Conservation (phyloP, 1,140 invertebrate species). For the Drosophila tani region DNA sequence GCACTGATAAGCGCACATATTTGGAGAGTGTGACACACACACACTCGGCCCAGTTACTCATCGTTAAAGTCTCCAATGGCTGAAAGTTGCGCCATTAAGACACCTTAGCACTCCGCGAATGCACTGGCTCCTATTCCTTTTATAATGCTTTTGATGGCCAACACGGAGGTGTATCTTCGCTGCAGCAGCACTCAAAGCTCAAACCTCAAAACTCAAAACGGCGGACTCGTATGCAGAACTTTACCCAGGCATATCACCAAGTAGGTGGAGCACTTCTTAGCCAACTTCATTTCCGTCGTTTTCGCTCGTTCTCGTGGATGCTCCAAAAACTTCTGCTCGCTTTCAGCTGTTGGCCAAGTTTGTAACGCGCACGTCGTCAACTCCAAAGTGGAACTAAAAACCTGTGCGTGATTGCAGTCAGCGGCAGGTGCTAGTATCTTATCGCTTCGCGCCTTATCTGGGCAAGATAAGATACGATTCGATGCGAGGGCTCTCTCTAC, state of each 20-base stretch:
- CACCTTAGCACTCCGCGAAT: neutral
- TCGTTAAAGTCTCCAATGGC: constrained; percentile 44
- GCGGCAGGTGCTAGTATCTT: constrained; percentile 64
- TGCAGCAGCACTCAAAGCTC: constrained; percentile 1
- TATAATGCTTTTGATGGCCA: constrained; percentile 32
- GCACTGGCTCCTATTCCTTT: constrained; percentile 2
- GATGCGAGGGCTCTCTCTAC: constrained; percentile 34
- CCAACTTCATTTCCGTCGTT: constrained; percentile 72
- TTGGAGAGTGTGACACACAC: constrained; percentile 68
- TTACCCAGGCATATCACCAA: constrained; percentile 83
- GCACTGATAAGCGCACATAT: constrained; percentile 66
- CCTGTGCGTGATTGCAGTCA: constrained; percentile 52
- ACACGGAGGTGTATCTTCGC: neutral
- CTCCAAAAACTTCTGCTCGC: constrained; percentile 46
- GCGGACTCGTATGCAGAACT: constrained; percentile 43
- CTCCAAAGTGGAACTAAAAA: constrained; percentile 73
- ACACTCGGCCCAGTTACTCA: constrained; percentile 57
- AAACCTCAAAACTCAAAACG: constrained; percentile 22
- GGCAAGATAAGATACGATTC: constrained; percentile 58
- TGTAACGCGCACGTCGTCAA: constrained; percentile 59
- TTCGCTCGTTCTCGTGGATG: constrained; percentile 36
- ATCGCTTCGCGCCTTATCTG: constrained; percentile 44
- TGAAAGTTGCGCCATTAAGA: constrained; percentile 34
- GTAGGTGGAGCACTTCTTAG: constrained; percentile 78
- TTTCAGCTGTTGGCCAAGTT: constrained; percentile 53